phyloP scores from a whole-genome alignment of 1,140 invertebrate species.

The Nasonia giraulti region DNA sequence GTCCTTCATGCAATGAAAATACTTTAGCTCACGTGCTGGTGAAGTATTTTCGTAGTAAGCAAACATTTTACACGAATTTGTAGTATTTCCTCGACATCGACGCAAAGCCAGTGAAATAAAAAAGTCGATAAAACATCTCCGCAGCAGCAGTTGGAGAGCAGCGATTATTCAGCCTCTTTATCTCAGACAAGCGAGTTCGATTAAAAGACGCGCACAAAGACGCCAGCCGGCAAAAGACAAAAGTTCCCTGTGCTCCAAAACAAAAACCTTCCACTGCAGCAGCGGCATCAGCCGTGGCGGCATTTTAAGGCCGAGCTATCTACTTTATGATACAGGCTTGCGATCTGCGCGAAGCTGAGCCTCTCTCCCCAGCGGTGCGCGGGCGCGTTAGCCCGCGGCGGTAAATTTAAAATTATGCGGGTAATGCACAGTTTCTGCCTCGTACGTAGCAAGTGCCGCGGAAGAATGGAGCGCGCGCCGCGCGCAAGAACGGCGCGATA shows the following conservation, averaged over 20 bases:
- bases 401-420: slow-evolving; percentile 69
- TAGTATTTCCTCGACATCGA: too few relatives aligned
- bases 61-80: too few relatives aligned
- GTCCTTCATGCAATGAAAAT: not conserved
- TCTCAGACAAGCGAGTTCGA: not conserved
- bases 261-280: not conserved
- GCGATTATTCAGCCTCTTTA: not conserved
- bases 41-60: too few relatives aligned
- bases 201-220: not conserved
- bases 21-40: not conserved
- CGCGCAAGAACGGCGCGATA: slow-evolving; percentile 58
- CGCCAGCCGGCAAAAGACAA: not conserved
- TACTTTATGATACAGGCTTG: slow-evolving; percentile 29
- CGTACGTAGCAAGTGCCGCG: slow-evolving; percentile 57
- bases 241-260: not conserved
- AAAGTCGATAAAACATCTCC: too few relatives aligned
- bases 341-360: not conserved
- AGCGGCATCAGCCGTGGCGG: not conserved
- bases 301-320: not conserved
- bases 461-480: slow-evolving; percentile 57
- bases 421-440: slow-evolving; percentile 64
- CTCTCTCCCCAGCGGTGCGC: not conserved
- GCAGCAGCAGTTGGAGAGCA: not conserved
- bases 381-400: not conserved
- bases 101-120: too few relatives aligned